Percentiles rank a stretch among this genome's conserved stretches.
Evolutionary conservation across 2,113 vertebrate genomes (phyloP).

Genomic region (Oriolus oriolus): DNA sequence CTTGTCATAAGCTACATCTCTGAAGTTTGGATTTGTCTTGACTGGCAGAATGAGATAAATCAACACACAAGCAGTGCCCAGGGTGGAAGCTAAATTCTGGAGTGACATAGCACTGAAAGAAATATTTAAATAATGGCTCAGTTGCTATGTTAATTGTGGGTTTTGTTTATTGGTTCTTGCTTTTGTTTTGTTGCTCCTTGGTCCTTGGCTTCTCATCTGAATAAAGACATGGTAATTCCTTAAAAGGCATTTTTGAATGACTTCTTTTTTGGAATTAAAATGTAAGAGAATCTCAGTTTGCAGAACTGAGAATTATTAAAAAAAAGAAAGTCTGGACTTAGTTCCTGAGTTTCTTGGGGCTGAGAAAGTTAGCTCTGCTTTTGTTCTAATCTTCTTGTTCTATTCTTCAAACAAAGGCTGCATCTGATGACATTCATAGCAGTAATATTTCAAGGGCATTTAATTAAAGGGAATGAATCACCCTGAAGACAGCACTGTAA

Average conservation of each 20-base stretch:
- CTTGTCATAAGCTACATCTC: neutral
- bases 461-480: conserved; percentile 51
- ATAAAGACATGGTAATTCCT: neutral
- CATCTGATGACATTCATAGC: neutral
- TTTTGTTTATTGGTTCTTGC: neutral
- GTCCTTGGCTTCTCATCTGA: neutral
- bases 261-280: neutral
- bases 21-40: neutral
- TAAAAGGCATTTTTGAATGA: neutral
- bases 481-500: neutral
- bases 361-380: conserved; percentile 3
- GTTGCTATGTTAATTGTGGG: neutral
- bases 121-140: neutral
- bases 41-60: neutral
- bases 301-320: neutral
- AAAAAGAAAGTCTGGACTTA: neutral
- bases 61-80: neutral
- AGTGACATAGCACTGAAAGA: neutral
- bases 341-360: neutral
- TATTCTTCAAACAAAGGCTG: conserved; percentile 21
- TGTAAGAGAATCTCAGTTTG: neutral
- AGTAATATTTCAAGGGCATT: conserved; percentile 26
- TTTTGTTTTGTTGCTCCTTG: neutral
- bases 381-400: neutral
- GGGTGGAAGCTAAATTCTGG: neutral